Conservation (phyloP, 1,140 invertebrate genomes). For the Radopholus similis region DNA sequence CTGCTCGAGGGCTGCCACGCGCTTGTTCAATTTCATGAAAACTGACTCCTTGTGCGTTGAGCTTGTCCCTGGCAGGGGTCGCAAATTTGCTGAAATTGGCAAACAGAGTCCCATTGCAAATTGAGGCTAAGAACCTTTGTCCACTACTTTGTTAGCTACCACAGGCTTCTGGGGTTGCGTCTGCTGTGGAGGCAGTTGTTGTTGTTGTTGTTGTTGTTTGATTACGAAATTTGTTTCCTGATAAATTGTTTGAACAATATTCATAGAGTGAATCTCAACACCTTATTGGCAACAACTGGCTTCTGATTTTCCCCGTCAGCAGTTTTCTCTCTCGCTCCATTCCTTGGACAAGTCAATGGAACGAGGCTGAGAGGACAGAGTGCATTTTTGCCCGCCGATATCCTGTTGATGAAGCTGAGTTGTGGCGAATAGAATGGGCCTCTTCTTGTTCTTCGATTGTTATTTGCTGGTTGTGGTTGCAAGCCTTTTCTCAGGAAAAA, state of each 20-base stretch:
- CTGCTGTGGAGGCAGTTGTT: constrained; percentile 16
- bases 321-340: constrained; percentile 1
- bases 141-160: not conserved
- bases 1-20: constrained; percentile 86
- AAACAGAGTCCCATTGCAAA: constrained; percentile 10
- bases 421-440: no score
- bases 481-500: no score
- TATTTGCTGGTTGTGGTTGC: no score
- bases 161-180: constrained; percentile 4
- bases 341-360: not conserved
- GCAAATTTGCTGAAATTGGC: constrained; percentile 16
- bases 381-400: not conserved
- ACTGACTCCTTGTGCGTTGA: constrained; percentile 82
- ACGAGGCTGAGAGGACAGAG: not conserved
- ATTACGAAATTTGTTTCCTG: no score
- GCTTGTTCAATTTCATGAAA: constrained; percentile 85
- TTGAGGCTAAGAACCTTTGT: not conserved
- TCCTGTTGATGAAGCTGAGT: not conserved
- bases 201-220: constrained; percentile 11
- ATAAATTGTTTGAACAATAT: no score
- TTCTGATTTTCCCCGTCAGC: not conserved
- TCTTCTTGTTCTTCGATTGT: not conserved
- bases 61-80: constrained; percentile 31
- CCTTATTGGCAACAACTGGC: not conserved
- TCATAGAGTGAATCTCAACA: no score